Conservation (phyloP, 2,113 vertebrate species). For the Brienomyrus brachyistius region DNA sequence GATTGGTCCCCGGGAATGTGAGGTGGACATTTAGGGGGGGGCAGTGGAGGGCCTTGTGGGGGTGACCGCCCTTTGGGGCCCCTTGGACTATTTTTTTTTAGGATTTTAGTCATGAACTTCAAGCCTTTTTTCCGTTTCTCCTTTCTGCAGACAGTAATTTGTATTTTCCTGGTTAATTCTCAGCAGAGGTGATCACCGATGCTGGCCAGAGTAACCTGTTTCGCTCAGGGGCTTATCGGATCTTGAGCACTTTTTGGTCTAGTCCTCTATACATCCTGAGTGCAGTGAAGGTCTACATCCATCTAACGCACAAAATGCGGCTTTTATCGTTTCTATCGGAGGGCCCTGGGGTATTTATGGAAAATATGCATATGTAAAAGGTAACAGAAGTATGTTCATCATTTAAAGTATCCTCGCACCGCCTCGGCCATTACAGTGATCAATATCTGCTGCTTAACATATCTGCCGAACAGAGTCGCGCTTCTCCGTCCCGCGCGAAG, state of each 20-base stretch:
- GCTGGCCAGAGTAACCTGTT: neutral
- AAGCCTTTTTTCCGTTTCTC: too few relatives aligned
- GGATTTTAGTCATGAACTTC: neutral
- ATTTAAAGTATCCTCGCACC: neutral
- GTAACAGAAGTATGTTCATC: neutral
- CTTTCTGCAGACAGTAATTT: neutral
- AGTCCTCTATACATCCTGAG: neutral
- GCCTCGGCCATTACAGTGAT: neutral
- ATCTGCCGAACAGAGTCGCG: neutral
- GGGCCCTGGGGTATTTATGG: neutral
- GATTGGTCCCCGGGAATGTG: conserved; percentile 65
- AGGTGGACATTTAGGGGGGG: conserved; percentile 30
- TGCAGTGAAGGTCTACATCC: neutral
- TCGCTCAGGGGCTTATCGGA: neutral
- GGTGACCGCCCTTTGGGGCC: conserved; percentile 20
- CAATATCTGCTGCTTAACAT: conserved; percentile 6
- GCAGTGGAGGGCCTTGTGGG: neutral
- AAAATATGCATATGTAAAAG: conserved; percentile 1
- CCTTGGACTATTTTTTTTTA: neutral
- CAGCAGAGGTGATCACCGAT: neutral
- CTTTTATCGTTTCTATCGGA: neutral
- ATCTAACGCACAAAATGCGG: neutral
- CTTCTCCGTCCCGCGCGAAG: neutral
- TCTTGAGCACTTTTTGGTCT: neutral
- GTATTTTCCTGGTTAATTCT: neutral